phyloP scores from a whole-genome alignment of 2,113 vertebrate species.

The Plectropomus leopardus region DNA sequence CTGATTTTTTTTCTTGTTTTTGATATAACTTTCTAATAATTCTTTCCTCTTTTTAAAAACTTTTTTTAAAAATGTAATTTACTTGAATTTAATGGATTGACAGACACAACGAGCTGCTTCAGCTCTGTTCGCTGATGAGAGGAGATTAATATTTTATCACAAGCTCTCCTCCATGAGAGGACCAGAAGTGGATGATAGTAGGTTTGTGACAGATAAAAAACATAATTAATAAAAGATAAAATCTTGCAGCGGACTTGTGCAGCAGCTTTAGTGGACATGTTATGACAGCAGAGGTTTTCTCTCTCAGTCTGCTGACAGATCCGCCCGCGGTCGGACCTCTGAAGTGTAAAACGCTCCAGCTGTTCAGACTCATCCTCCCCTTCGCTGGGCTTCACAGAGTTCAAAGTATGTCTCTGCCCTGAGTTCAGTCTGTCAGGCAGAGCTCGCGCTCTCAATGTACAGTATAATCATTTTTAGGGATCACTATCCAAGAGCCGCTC shows the following conservation, averaged over 20 bases:
- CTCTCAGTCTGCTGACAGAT: slow-evolving; percentile 3
- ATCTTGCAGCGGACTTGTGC: neutral
- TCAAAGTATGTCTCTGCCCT: neutral
- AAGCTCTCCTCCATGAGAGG: neutral
- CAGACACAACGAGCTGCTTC: neutral
- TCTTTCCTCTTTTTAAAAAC: too few relatives aligned
- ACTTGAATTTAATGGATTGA: neutral
- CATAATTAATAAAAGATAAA: neutral
- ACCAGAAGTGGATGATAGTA: neutral
- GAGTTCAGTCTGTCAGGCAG: slow-evolving; percentile 7
- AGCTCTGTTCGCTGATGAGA: neutral
- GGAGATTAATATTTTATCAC: neutral
- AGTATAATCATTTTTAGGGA: too few relatives aligned
- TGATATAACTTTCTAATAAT: too few relatives aligned
- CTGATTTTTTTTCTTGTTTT: too few relatives aligned
- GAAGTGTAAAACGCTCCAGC: slow-evolving; percentile 51
- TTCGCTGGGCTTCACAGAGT: too few relatives aligned
- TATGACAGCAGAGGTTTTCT: slow-evolving; percentile 34
- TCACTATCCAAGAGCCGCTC: too few relatives aligned
- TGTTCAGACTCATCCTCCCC: slow-evolving; percentile 24
- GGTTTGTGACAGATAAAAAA: neutral
- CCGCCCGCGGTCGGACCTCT: slow-evolving; percentile 20
- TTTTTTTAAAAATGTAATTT: too few relatives aligned
- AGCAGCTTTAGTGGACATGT: slow-evolving; percentile 36
- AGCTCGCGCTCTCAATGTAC: neutral